These are phyloP conservation scores for Spongilla lacustris DNA, from an alignment of 37 sponge, comb jelly and placozoan species.

Conservation along the genomic window DNA sequence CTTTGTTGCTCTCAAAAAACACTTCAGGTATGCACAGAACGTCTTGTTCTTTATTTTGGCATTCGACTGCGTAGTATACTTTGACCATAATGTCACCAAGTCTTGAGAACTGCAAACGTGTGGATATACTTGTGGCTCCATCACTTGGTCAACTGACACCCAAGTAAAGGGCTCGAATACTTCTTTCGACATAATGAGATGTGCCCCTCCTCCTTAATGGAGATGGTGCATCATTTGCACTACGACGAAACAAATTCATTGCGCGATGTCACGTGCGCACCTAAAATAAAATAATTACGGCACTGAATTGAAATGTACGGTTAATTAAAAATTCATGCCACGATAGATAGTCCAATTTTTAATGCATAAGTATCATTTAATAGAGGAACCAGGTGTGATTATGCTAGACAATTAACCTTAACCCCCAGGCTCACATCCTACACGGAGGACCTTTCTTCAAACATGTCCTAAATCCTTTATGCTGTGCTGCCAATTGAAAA, in stretches of 20 bases:
- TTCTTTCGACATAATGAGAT: neutral
- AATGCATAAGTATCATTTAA: constrained; percentile 18
- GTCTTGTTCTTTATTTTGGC: neutral
- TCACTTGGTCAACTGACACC: neutral
- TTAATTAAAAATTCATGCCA: too few relatives aligned
- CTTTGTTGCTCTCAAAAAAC: neutral
- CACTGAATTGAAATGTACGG: too few relatives aligned
- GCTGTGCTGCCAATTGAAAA: too few relatives aligned
- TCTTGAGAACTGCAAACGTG: neutral
- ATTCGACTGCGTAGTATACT: neutral
- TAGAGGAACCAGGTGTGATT: constrained; percentile 24
- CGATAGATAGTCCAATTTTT: too few relatives aligned
- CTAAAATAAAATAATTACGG: too few relatives aligned
- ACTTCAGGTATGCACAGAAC: neutral
- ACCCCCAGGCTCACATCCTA: too few relatives aligned
- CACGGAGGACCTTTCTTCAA: too few relatives aligned
- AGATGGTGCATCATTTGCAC: neutral
- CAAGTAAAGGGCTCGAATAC: neutral
- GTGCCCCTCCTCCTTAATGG: neutral
- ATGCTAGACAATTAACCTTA: too few relatives aligned
- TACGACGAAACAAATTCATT: neutral
- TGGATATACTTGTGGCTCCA: too few relatives aligned
- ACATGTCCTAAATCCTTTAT: too few relatives aligned
- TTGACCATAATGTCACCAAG: neutral
- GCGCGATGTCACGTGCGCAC: neutral